Evolutionary conservation across 2,113 vertebrate genomes (phyloP), one percentile per base, ranked within the genome.

Genomic region (Pelecanoides urinatrix): DNA sequence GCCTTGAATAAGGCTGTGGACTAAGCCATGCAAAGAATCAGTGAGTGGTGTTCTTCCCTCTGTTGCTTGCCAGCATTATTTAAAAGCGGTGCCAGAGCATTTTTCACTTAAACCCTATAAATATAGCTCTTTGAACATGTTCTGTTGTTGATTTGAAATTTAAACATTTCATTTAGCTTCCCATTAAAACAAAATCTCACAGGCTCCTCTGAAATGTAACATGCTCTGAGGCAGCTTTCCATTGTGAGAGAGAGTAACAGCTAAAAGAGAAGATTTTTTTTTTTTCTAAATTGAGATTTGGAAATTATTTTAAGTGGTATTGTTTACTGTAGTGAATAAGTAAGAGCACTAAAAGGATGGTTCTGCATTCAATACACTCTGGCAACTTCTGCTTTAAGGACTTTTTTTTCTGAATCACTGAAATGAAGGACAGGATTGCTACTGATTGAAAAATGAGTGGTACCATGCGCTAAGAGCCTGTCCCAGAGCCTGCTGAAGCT

Each of bases 141-240:
- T 97, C 97, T 97, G 94, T 94, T 95, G 95, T 91, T 95, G 91
- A 96, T 96, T 95, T 97, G 94, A 96, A 97, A 95, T 95, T 96
- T 91, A 97, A 97, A 97, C 92, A 95, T 96, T 95, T 95, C 86
- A 88, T 96, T 94, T 95, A 96, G 38, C 74, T 92, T 95, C 81
- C 55, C 81, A 95, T 95, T 95, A 95, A 95, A 91, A 76, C 16
- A 85, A 85, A 96, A 92, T 95, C 84, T 92, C 74, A 53, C 62
- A 95, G 81, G 59, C 84, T 97, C 58, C 45, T 91, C 94, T 94
- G 70, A 94, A 95, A 92, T 76, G n/a, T 21, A 94, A 74, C 74
- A 89, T 86, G 62, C 44, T 97, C 81, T 68, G 53, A 91, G 95
- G 95, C 94, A 96, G 95, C 94, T 95, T 96, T 95, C 91, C 91